Percentiles rank a stretch among this genome's conserved stretches.
Evolutionary conservation across 2,797 vertebrate genomes (phyloP).

Genomic region (Lacerta agilis): DNA sequence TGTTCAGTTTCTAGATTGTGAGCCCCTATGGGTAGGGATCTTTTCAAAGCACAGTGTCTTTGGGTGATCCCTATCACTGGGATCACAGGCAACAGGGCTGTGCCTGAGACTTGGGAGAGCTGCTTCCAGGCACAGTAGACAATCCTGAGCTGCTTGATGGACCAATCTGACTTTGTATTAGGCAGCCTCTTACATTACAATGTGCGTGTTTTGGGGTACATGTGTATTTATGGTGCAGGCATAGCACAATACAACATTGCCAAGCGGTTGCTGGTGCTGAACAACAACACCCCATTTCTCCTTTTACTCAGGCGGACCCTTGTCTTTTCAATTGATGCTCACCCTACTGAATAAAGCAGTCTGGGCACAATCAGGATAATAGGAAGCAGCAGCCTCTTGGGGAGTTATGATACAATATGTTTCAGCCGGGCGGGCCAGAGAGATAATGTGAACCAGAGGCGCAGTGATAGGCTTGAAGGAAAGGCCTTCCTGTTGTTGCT

Average conservation of each 20-base stretch:
- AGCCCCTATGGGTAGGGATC: not conserved
- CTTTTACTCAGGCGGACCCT: not conserved
- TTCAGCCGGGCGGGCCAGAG: not conserved
- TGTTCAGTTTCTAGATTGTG: not conserved
- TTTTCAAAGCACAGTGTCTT: not conserved
- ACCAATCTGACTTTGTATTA: not conserved
- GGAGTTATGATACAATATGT: not conserved
- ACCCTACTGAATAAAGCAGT: not conserved
- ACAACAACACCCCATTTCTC: not conserved
- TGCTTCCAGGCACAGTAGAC: not conserved
- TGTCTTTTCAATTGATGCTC: not conserved
- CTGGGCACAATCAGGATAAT: constrained; percentile 2
- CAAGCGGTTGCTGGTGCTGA: not conserved
- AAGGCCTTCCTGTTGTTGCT: not conserved
- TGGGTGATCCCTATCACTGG: not conserved
- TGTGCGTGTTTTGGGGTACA: not conserved
- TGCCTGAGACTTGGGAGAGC: not conserved
- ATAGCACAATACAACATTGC: not conserved
- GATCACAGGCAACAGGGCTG: not conserved
- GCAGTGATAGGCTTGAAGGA: not conserved
- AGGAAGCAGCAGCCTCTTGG: constrained; percentile 12
- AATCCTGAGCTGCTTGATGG: not conserved
- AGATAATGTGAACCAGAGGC: not conserved
- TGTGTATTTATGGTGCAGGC: not conserved
- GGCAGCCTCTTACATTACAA: not conserved